Evolutionary conservation across 1,140 invertebrate species (phyloP).

Genomic region (Psilanteris sp.): DNA sequence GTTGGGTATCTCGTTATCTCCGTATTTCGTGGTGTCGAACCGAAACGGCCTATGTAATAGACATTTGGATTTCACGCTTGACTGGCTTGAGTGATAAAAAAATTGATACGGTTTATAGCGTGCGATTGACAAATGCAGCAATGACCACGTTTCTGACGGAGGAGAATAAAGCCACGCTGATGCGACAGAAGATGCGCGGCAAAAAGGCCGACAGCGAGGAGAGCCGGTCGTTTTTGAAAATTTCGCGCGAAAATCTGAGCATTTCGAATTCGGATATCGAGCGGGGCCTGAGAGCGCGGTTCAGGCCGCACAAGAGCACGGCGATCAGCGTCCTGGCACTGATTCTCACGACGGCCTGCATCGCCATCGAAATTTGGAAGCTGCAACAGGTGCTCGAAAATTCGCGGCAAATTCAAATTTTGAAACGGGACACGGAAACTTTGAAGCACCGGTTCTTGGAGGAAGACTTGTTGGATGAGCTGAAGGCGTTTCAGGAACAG

Average conservation of each 20-base stretch:
- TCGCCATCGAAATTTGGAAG: constrained; percentile 71
- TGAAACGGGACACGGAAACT: constrained; percentile 70
- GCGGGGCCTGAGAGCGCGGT: constrained; percentile 65
- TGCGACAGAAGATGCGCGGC: constrained; percentile 45
- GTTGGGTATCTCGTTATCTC: too few species aligned
- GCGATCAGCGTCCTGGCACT: constrained; percentile 66
- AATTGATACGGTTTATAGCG: background rate
- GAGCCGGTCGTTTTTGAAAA: constrained; percentile 69
- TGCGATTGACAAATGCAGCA: constrained; percentile 42
- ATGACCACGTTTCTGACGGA: constrained; percentile 71
- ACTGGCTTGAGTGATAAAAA: too few species aligned
- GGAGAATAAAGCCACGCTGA: constrained; percentile 57
- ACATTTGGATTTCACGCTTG: too few species aligned
- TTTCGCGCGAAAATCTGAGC: constrained; percentile 75
- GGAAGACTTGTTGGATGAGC: constrained; percentile 70
- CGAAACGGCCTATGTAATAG: too few species aligned
- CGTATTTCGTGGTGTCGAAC: too few species aligned
- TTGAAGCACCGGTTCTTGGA: constrained; percentile 72
- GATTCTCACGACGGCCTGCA: constrained; percentile 63
- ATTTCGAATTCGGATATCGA: constrained; percentile 73
- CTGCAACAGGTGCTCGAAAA: constrained; percentile 65
- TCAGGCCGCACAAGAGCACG: constrained; percentile 57
- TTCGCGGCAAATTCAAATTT: constrained; percentile 65
- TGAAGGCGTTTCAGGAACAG: constrained; percentile 75
- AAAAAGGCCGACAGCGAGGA: constrained; percentile 62